phyloP scores from a whole-genome alignment of 2,888 invertebrate species.

The Zele albiditarsus region DNA sequence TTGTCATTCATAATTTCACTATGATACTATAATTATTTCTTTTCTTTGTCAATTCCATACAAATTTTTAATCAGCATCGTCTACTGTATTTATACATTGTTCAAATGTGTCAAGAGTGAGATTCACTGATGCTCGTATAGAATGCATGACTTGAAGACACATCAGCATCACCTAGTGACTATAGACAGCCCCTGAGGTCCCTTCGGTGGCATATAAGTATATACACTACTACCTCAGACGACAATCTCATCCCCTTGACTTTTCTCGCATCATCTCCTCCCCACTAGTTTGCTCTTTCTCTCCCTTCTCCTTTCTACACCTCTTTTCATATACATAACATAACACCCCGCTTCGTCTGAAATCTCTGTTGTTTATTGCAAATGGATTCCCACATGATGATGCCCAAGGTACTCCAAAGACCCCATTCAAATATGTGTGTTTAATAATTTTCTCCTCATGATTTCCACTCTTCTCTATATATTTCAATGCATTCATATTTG shows the following conservation, averaged over 20 bases:
- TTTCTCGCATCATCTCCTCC: slow-evolving; percentile 32
- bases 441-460: slow-evolving; percentile 57
- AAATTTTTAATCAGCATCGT: no score
- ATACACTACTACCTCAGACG: slow-evolving; percentile 63
- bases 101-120: slow-evolving; percentile 48
- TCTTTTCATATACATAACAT: slow-evolving; percentile 22
- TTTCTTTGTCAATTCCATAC: no score
- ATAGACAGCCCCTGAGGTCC: slow-evolving; percentile 61
- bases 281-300: slow-evolving; percentile 30
- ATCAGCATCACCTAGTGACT: slow-evolving; percentile 32
- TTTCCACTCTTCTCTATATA: slow-evolving; percentile 40
- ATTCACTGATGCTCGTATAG: slow-evolving; percentile 67
- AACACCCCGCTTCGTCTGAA: slow-evolving; percentile 61
- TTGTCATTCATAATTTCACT: no score
- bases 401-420: slow-evolving; percentile 64
- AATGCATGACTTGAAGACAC: slow-evolving; percentile 72
- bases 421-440: slow-evolving; percentile 66
- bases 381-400: slow-evolving; percentile 71
- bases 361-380: slow-evolving; percentile 73
- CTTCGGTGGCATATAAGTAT: slow-evolving; percentile 65
- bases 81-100: neutral
- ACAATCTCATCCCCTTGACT: slow-evolving; percentile 50
- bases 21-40: no score
- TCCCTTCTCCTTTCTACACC: slow-evolving; percentile 46
- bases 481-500: slow-evolving; percentile 8